These are phyloP conservation scores for Girardia tigrina DNA, from an alignment of 2,888 invertebrate genomes.

Conservation along the genomic window DNA sequence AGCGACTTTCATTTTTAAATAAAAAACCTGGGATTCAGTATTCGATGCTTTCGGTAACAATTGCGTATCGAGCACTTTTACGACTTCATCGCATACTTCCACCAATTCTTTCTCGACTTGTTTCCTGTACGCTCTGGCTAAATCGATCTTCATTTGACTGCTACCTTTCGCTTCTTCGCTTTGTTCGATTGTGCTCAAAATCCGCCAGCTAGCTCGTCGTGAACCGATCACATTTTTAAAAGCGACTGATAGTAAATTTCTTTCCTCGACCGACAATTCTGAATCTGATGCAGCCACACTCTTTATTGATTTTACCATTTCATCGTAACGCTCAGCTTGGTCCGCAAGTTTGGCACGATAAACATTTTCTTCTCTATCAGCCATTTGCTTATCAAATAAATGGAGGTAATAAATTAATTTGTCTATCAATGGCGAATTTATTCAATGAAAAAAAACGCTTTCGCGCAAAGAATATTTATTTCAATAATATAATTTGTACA, in stretches of 20 bases:
- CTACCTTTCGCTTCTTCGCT: slow-evolving; percentile 73
- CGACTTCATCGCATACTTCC: slow-evolving; percentile 87
- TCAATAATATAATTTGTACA: too few relatives aligned
- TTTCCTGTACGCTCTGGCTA: slow-evolving; percentile 81
- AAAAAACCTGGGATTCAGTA: slow-evolving; percentile 82
- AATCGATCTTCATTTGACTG: slow-evolving; percentile 70
- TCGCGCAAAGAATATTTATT: too few relatives aligned
- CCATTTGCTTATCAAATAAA: slow-evolving; percentile 1
- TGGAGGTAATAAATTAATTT: slow-evolving; percentile 8
- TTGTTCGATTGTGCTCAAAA: slow-evolving; percentile 91
- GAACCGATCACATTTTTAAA: slow-evolving; percentile 99
- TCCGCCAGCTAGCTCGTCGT: slow-evolving; percentile 88
- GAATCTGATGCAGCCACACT: slow-evolving; percentile 66
- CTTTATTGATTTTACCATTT: slow-evolving; percentile 98
- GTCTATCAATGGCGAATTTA: too few relatives aligned
- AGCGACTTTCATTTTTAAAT: slow-evolving; percentile 96
- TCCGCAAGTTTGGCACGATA: slow-evolving; percentile 34
- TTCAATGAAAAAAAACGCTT: too few relatives aligned
- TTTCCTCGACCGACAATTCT: slow-evolving; percentile 87
- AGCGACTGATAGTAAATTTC: slow-evolving; percentile 87
- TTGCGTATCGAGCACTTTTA: slow-evolving; percentile 80
- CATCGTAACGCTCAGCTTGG: slow-evolving; percentile 35
- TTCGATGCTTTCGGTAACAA: slow-evolving; percentile 79
- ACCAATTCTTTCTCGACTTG: slow-evolving; percentile 89
- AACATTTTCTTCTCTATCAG: slow-evolving; percentile 33